Base-by-base conservation (phyloP, 2,113 vertebrate species). In the Porphyrio hochstetteri region DNA sequence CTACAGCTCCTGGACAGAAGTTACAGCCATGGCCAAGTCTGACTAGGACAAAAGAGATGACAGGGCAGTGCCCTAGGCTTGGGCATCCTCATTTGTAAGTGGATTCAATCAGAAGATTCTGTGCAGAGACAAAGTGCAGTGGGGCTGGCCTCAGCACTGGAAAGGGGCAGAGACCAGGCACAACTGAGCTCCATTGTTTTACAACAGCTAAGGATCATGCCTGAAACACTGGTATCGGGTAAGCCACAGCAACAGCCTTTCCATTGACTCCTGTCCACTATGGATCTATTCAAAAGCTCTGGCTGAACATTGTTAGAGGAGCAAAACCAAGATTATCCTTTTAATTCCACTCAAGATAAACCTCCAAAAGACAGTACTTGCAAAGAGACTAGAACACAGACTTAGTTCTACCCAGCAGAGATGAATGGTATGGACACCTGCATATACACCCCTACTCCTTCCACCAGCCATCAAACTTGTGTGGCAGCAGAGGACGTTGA, bases 381-480 rank as follows among this genome's bases (percentile, higher is more conserved):
- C 53, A 79, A 79, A 52, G 7, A 75, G 9, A 79, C 25, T 16
- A 68, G 33, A 77, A 74, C 15, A 65, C 15, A 65, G 23, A 18
- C 24, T 68, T 9, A 8, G n/a, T 44, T 82, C 70, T 71, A 75
- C 27, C 13, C 77, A 72, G 44, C 7, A 71, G 33, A 71, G 50
- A 77, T 11, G 40, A 74, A 33, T 13, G 7, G 15, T 11, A 65
- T 4, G 81, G 38, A 4, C 29, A 95, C 13, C 23, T 33, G 65
- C 5, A 13, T 1, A 18, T 10, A 48, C 2, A 3, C 29, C 75
- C 14, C 10, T 1, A 1, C 5, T 74, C 17, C 53, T 80, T 42
- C 52, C 12, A 50, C 18, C 13, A 64, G 53, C 8, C 27, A 55
- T 63, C 29, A 61, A 35, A 31, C 21, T 29, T 60, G 7, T 9